Evolutionary conservation across 2,797 vertebrate species (phyloP).

Genomic region (Onychomys arenicola): DNA sequence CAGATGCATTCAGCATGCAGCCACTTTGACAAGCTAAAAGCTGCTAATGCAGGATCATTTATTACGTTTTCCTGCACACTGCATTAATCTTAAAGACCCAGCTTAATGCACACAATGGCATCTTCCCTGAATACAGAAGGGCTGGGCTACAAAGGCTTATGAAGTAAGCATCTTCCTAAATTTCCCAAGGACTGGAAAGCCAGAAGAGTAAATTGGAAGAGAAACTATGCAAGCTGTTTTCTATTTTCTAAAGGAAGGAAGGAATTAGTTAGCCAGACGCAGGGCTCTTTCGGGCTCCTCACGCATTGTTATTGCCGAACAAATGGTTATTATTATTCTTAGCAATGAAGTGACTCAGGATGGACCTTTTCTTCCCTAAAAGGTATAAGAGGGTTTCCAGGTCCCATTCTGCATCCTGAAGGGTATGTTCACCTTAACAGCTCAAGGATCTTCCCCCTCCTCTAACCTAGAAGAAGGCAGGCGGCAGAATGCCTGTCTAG

Average conservation of each 20-base stretch:
- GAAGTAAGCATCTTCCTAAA: slow-evolving; percentile 10
- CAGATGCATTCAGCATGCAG: slow-evolving; percentile 24
- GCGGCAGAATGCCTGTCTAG: slow-evolving; percentile 78
- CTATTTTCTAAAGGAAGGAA: slow-evolving; percentile 70
- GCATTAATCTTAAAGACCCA: slow-evolving; percentile 52
- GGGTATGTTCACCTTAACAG: slow-evolving; percentile 25
- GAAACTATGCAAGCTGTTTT: slow-evolving; percentile 64
- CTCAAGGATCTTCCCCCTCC: background rate
- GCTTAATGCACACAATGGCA: slow-evolving; percentile 21
- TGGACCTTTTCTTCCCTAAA: slow-evolving; percentile 67
- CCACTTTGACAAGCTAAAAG: slow-evolving; percentile 35
- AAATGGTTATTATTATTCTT: slow-evolving; percentile 53
- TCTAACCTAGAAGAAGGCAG: slow-evolving; percentile 63
- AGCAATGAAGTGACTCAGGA: background rate
- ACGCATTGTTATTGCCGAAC: background rate
- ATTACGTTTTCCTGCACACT: background rate
- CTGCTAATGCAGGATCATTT: background rate
- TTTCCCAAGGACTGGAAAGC: slow-evolving; percentile 49
- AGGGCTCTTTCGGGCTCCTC: slow-evolving; percentile 35
- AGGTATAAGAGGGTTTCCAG: slow-evolving; percentile 48
- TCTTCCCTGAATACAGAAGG: background rate
- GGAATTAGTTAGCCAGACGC: slow-evolving; percentile 33
- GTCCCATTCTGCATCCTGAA: background rate
- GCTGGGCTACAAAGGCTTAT: background rate
- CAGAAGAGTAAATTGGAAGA: slow-evolving; percentile 59